phyloP scores from a whole-genome alignment of 1,140 invertebrate species.

The Acromyrmex charruanus region DNA sequence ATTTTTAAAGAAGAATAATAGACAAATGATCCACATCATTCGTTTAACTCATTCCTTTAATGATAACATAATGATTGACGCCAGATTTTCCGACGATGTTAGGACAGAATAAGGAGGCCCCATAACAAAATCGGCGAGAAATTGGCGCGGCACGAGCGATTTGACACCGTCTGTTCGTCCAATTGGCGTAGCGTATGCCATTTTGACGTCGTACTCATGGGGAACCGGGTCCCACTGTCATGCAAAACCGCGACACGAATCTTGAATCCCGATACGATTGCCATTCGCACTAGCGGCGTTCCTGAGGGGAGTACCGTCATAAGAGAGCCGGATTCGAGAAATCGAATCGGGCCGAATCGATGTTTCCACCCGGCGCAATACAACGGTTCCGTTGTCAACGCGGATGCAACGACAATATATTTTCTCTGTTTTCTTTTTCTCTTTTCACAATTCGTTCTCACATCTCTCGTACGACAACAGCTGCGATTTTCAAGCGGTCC shows the following conservation, averaged over 20 bases:
- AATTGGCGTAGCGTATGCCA: slow-evolving; percentile 72
- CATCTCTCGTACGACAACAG: not conserved
- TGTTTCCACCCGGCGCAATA: slow-evolving; percentile 65
- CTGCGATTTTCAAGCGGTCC: slow-evolving; percentile 29
- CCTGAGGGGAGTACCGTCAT: slow-evolving; percentile 27
- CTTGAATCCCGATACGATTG: slow-evolving; percentile 77
- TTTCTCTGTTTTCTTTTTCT: not conserved
- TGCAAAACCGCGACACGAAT: slow-evolving; percentile 78
- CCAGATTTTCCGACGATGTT: not conserved
- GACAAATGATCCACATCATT: not conserved
- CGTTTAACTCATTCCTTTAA: not conserved
- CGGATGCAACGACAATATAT: slow-evolving; percentile 42
- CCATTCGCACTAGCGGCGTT: slow-evolving; percentile 61
- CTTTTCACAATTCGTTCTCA: not conserved
- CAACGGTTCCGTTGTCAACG: slow-evolving; percentile 15
- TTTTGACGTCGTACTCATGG: slow-evolving; percentile 70
- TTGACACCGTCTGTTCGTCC: slow-evolving; percentile 73
- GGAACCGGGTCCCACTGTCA: slow-evolving; percentile 70
- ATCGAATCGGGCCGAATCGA: slow-evolving; percentile 75
- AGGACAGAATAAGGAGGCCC: not conserved
- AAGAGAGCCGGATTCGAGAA: slow-evolving; percentile 47
- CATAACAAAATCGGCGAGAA: slow-evolving; percentile 66
- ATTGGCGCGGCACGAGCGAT: slow-evolving; percentile 71
- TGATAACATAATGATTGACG: not conserved
- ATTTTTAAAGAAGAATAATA: not conserved